Conservation (phyloP, 2,113 vertebrate genomes). For the Gavialis gangeticus region DNA sequence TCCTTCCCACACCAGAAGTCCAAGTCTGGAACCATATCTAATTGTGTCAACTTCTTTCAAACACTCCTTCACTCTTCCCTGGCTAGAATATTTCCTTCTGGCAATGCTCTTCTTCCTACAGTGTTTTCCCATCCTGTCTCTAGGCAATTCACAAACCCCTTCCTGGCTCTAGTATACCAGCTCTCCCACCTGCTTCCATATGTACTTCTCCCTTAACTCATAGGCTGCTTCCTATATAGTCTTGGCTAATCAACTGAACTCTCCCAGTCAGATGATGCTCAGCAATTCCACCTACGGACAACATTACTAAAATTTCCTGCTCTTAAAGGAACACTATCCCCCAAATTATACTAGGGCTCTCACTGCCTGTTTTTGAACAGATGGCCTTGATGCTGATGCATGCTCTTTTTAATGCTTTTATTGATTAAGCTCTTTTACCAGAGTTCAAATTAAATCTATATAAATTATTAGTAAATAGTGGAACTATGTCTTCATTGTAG, state of each 20-base stretch:
- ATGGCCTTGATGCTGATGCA: not conserved
- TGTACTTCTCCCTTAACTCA: not conserved
- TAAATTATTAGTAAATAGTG: not conserved
- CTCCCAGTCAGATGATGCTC: not conserved
- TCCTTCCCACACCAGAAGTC: not conserved
- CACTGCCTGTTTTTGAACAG: too few species aligned
- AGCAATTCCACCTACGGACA: not conserved
- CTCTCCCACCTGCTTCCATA: not conserved
- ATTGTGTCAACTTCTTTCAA: not conserved
- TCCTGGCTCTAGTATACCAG: not conserved
- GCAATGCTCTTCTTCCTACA: not conserved
- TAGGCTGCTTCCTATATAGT: not conserved
- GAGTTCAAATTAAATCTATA: not conserved
- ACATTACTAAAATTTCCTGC: not conserved
- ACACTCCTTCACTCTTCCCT: not conserved
- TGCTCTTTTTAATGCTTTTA: not conserved
- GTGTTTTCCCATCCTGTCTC: not conserved
- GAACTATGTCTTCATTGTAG: not conserved
- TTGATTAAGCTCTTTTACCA: not conserved
- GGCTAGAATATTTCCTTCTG: not conserved
- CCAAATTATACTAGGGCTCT: not conserved
- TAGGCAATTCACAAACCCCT: not conserved
- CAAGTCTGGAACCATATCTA: not conserved
- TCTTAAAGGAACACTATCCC: not conserved
- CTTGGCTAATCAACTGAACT: not conserved